Percentiles rank a stretch among this genome's conserved stretches.
These are phyloP conservation scores for Lethenteron camtschaticum DNA, from an alignment of 2,113 vertebrate species.

Conservation along the genomic window DNA sequence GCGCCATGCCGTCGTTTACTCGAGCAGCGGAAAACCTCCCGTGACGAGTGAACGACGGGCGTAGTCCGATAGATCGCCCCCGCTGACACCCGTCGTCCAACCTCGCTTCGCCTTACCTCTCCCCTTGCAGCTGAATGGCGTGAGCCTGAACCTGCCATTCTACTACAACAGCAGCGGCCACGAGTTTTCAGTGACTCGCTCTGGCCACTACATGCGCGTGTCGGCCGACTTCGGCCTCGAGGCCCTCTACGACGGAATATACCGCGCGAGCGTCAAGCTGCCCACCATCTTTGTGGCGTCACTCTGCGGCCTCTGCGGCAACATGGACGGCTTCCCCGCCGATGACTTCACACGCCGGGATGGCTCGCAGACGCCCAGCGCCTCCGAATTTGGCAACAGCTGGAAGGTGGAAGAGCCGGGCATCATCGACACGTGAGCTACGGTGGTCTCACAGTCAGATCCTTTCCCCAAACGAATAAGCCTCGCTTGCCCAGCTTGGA, in stretches of 20 bases:
- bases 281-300: neutral
- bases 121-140: neutral
- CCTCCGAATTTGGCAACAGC: neutral
- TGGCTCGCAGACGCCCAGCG: neutral
- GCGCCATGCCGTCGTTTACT: no score
- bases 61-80: no score
- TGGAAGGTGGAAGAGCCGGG: neutral
- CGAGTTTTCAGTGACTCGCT: neutral
- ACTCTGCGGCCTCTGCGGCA: neutral
- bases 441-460: no score
- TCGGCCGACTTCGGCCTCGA: conserved; percentile 4
- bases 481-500: no score
- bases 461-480: no score
- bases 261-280: neutral
- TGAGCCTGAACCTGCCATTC: neutral
- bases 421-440: no score
- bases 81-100: no score
- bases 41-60: no score
- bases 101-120: neutral
- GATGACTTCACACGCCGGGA: neutral
- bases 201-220: neutral
- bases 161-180: neutral
- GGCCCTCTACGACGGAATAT: neutral
- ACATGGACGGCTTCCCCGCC: neutral
- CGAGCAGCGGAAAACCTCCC: no score